Conservation (phyloP, 2,113 vertebrate genomes). For the Scalopus aquaticus region DNA sequence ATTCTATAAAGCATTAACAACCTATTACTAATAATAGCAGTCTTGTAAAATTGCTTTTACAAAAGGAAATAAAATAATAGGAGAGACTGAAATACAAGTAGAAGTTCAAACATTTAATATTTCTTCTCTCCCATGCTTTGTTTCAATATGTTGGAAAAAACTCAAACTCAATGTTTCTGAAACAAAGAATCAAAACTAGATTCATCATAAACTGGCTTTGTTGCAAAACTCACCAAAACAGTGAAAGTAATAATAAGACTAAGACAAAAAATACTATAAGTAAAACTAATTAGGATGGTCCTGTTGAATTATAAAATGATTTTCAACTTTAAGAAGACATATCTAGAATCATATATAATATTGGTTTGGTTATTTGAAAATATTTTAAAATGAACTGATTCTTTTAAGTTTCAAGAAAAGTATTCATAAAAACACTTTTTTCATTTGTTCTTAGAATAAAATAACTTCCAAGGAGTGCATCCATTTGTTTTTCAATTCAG, state of each 20-base stretch:
- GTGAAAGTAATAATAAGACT: background rate
- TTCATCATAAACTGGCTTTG: slow-evolving; percentile 2
- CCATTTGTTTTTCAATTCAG: slow-evolving; percentile 14
- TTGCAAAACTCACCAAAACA: background rate
- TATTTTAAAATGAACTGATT: slow-evolving; percentile 28
- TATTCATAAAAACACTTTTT: slow-evolving; percentile 45
- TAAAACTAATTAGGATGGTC: slow-evolving; percentile 23
- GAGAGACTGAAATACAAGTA: slow-evolving; percentile 5
- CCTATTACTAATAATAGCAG: slow-evolving; percentile 7
- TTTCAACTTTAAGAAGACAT: slow-evolving; percentile 43
- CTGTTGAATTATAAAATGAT: slow-evolving; percentile 19
- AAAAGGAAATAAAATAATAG: slow-evolving; percentile 42
- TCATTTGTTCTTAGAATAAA: slow-evolving; percentile 45
- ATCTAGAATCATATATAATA: slow-evolving; percentile 10
- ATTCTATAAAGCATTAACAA: slow-evolving; percentile 20
- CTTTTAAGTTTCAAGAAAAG: slow-evolving; percentile 34
- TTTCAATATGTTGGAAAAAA: slow-evolving; percentile 17
- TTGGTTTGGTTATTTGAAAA: slow-evolving; percentile 33
- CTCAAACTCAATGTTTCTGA: slow-evolving; percentile 18
- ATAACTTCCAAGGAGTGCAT: slow-evolving; percentile 48
- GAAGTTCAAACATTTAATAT: slow-evolving; percentile 39
- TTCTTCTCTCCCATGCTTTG: slow-evolving; percentile 51
- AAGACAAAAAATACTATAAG: background rate
- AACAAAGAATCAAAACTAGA: slow-evolving; percentile 31
- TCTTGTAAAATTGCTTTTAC: slow-evolving; percentile 40